Percentiles rank a stretch among this genome's conserved stretches.
These are phyloP conservation scores for Dicaeum eximium DNA, from an alignment of 2,113 vertebrate genomes.

Conservation along the genomic window DNA sequence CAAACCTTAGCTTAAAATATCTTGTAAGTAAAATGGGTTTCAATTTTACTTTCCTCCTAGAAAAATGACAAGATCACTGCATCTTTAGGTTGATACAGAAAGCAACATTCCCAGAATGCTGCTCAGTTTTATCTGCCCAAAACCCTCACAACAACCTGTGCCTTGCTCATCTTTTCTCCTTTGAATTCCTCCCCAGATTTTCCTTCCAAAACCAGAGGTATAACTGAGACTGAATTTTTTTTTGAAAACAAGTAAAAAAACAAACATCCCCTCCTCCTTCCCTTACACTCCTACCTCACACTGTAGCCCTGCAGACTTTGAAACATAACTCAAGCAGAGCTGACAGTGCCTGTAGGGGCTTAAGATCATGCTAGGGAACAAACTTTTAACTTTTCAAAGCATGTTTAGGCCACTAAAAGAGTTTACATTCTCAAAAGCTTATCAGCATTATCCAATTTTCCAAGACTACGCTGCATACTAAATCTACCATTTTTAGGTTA, in stretches of 20 bases:
- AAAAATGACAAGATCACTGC: background rate
- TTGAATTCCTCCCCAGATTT: background rate
- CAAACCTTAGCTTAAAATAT: background rate
- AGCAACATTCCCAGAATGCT: background rate
- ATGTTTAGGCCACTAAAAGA: background rate
- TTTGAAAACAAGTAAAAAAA: background rate
- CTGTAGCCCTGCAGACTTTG: background rate
- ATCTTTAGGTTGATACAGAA: background rate
- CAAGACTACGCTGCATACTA: rapidly evolving
- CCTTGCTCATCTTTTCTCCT: background rate
- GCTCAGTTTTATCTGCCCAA: background rate
- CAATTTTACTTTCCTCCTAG: background rate
- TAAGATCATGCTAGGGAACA: background rate
- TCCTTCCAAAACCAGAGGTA: background rate
- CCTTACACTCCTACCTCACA: background rate
- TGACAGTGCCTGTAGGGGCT: background rate
- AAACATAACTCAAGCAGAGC: background rate
- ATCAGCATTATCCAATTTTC: background rate
- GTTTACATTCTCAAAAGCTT: background rate
- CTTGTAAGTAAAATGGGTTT: background rate
- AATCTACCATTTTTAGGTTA: background rate
- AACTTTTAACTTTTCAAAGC: background rate
- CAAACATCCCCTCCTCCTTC: background rate
- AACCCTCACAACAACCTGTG: background rate
- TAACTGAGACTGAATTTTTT: background rate